Evolutionary conservation across 2,113 vertebrate species (phyloP), one percentile per base, ranked within the genome.

Genomic region (Antechinus flavipes): DNA sequence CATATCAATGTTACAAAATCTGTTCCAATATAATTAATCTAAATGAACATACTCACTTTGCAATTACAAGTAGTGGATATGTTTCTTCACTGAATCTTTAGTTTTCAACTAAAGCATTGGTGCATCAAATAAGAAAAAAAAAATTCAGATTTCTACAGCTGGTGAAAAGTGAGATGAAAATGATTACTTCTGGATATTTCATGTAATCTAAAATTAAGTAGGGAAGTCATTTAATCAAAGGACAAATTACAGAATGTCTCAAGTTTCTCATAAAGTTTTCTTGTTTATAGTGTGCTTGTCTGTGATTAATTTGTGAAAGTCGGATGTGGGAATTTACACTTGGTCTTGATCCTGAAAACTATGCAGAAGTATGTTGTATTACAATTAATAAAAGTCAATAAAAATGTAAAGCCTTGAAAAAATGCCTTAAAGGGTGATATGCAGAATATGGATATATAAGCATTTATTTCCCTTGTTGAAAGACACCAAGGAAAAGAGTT

Each of bases 191-290:
- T 93, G 24, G 35, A 94, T 96, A 95, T 89, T 94, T 96, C 95
- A 92, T 93, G 42, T 54, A 96, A 95, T 93, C 46, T 96, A 96
- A 97, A 96, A 96, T 95, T 96, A 96, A 94, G 76, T 23, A 23
- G 30, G 54, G 58, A 96, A 92, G 96, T 92, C 90, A 95, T 89
- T 94, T 97, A 95, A 97, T 95, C 94, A 98, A 96, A 98, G 54
- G 42, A 94, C 55, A 97, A 97, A 97, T 97, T 96, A 95, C 23
- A 94, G 49, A 95, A 93, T 7, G 2, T 97, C 56, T 96, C 90
- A 89, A 95, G 92, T 84, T 94, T 95, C 92, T 97, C 94, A 96
- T 96, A 89, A 94, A 93, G n/a, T 25, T 94, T 55, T 93, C 91
- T 96, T 95, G 95, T 94, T 95, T 96, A 96, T 23, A 95, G n/a